Conservation (phyloP, 2,113 vertebrate species). For the Hippopotamus amphibius region DNA sequence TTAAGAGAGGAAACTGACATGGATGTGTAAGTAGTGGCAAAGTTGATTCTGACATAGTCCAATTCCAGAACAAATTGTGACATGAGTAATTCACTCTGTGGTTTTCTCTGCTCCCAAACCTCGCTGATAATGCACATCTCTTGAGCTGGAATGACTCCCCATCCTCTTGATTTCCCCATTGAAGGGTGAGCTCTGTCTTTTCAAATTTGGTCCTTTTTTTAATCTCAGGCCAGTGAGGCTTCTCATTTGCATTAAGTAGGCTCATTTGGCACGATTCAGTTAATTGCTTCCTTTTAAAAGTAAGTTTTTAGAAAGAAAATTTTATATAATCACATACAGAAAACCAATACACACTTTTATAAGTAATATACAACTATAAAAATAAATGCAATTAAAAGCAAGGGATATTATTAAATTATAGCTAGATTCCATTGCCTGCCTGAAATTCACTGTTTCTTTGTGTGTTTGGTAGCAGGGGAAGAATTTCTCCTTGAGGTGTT, state of each 20-base stretch:
- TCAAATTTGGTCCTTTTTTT: neutral
- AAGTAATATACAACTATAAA: constrained; percentile 16
- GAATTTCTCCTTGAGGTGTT: neutral
- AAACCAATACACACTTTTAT: neutral
- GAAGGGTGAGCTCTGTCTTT: neutral
- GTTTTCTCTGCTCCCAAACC: neutral
- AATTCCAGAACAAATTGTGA: neutral
- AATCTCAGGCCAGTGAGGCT: neutral
- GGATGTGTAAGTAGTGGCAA: neutral
- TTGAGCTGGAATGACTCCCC: neutral
- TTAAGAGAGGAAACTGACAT: neutral
- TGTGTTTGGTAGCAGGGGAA: neutral
- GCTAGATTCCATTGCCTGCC: neutral
- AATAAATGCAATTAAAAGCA: constrained; percentile 26
- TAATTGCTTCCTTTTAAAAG: constrained; percentile 30
- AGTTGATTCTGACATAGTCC: neutral
- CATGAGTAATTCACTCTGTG: neutral
- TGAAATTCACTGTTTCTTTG: neutral
- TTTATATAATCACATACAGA: neutral
- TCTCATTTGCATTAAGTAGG: neutral
- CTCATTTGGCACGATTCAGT: neutral
- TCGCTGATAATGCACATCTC: neutral
- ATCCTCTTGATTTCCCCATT: neutral
- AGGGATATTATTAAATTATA: constrained; percentile 25
- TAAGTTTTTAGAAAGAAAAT: neutral